phyloP scores from a whole-genome alignment of 2,113 vertebrate genomes.

The Nasalis larvatus region DNA sequence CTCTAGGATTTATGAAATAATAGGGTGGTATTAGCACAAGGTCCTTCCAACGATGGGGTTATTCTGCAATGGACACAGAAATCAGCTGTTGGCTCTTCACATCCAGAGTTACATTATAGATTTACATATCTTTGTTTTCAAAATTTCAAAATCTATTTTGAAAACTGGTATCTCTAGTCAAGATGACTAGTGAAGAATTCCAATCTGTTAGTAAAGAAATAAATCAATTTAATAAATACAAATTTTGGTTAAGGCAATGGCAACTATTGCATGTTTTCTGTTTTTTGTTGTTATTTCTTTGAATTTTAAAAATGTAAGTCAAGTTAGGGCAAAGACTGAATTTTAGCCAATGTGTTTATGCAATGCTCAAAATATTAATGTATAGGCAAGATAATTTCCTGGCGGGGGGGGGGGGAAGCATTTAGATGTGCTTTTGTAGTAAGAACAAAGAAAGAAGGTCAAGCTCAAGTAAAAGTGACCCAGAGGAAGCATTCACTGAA shows the following conservation, averaged over 20 bases:
- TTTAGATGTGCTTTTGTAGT: not conserved
- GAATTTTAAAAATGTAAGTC: not conserved
- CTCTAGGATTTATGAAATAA: not conserved
- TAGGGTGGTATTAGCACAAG: too few species aligned
- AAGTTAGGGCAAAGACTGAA: not conserved
- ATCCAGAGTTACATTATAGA: not conserved
- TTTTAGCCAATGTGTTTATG: not conserved
- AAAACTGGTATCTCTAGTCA: not conserved
- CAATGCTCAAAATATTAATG: not conserved
- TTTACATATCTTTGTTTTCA: not conserved
- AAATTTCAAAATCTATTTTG: constrained; percentile 6
- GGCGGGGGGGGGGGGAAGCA: not conserved
- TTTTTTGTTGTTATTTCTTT: not conserved
- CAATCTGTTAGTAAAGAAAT: not conserved
- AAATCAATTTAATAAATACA: not conserved
- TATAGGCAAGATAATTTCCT: not conserved
- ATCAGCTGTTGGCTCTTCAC: not conserved
- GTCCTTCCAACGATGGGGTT: not conserved
- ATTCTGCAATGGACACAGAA: fast-evolving
- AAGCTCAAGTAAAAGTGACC: not conserved
- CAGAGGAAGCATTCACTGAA: not conserved
- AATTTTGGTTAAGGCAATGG: not conserved
- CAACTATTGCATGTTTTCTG: not conserved
- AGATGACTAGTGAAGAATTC: not conserved
- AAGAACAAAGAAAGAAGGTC: not conserved